These are phyloP conservation scores for Oasisia sp. DNA, from an alignment of 2,888 invertebrate species.

Conservation along the genomic window DNA sequence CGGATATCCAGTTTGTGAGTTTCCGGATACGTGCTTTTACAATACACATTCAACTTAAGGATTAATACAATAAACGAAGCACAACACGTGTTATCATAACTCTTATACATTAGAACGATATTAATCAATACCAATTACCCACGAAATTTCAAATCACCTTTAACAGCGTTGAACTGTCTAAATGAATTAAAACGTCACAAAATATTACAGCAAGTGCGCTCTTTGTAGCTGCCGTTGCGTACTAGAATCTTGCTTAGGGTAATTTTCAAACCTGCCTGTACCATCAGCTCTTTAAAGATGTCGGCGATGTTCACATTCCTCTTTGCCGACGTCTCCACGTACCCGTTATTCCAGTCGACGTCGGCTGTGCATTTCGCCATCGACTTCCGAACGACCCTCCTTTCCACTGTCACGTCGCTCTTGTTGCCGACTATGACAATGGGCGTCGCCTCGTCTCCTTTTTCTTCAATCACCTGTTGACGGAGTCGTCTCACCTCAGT, in stretches of 20 bases:
- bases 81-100: no score
- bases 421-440: slow-evolving; percentile 77
- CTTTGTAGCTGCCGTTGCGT: not conserved
- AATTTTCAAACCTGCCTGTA: not conserved
- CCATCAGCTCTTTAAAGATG: slow-evolving; percentile 5
- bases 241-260: not conserved
- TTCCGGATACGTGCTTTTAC: no score
- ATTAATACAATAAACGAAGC: no score
- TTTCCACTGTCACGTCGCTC: slow-evolving; percentile 27
- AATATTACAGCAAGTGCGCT: not conserved
- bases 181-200: not conserved
- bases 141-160: no score
- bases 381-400: not conserved
- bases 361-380: not conserved
- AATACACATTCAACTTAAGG: no score
- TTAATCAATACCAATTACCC: no score
- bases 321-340: slow-evolving; percentile 3
- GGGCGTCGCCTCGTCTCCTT: slow-evolving; percentile 84
- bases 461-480: slow-evolving; percentile 81
- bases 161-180: not conserved
- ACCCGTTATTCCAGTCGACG: not conserved
- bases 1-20: no score
- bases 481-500: slow-evolving; percentile 52
- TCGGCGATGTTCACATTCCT: not conserved
- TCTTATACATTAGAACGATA: no score